Percentiles rank a stretch among this genome's conserved stretches.
Conservation (phyloP, 37 sponge, comb jelly and placozoan species). For the Chondrilla cf. caribensis region DNA sequence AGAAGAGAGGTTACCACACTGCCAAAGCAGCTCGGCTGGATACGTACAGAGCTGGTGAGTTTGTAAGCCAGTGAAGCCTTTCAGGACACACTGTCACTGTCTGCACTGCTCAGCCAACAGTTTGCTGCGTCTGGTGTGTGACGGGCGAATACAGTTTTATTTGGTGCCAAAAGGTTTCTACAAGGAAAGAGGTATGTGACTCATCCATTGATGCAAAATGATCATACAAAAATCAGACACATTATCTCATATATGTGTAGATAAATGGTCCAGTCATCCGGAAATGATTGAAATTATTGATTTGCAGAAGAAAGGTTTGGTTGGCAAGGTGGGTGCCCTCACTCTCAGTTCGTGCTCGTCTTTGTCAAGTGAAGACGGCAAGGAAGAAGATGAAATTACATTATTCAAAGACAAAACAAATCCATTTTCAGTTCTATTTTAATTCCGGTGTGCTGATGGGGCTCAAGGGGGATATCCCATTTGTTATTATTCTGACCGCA, state of each 20-base stretch:
- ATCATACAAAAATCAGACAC: no score
- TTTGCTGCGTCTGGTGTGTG: slow-evolving; percentile 83
- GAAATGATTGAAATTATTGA: slow-evolving; percentile 59
- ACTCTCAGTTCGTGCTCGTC: not conserved
- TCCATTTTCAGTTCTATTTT: no score
- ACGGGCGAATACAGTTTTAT: slow-evolving; percentile 81
- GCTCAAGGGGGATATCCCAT: not conserved
- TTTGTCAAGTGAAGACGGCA: not conserved
- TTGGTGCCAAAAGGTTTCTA: slow-evolving; percentile 81
- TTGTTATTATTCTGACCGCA: not conserved
- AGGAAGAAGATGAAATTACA: slow-evolving; percentile 22
- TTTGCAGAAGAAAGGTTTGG: slow-evolving; percentile 47
- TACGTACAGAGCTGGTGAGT: slow-evolving; percentile 94
- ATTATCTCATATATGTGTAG: not conserved
- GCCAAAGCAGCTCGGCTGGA: slow-evolving; percentile 86
- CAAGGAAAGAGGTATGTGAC: slow-evolving; percentile 52
- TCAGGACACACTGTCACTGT: not conserved
- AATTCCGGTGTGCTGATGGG: no score
- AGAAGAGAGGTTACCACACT: slow-evolving; percentile 74
- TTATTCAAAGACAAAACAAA: no score
- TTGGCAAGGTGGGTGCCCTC: not conserved
- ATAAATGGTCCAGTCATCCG: slow-evolving; percentile 27
- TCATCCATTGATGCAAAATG: no score
- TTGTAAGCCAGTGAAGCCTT: not conserved
- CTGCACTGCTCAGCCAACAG: slow-evolving; percentile 87